A percentile compares a stretch with the other conserved stretches of the same genome.
phyloP scores from a whole-genome alignment of 2,113 vertebrate genomes.

The Myrmophylax atrothorax region DNA sequence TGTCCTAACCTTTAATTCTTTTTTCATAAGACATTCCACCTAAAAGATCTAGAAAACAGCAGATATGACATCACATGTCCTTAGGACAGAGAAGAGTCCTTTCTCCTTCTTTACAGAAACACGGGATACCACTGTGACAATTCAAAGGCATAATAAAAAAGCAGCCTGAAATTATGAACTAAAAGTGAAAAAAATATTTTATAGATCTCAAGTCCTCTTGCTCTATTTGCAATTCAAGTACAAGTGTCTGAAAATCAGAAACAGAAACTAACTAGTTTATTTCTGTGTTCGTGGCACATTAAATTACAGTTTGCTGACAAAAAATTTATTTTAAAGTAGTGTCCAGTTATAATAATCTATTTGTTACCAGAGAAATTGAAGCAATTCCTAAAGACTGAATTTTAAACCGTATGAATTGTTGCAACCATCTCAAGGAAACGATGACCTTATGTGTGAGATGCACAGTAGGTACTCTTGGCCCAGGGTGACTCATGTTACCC shows the following conservation, averaged over 20 bases:
- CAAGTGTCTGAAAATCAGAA: background rate
- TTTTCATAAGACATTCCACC: background rate
- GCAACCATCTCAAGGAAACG: fast-evolving
- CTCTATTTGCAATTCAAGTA: background rate
- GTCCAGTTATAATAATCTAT: background rate
- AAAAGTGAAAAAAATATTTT: background rate
- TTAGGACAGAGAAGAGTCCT: background rate
- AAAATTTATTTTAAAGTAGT: background rate
- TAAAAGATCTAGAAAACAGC: background rate
- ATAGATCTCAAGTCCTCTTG: background rate
- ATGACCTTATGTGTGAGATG: background rate
- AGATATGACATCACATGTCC: background rate
- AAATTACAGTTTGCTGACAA: background rate
- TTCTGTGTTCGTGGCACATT: background rate
- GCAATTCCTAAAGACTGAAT: background rate
- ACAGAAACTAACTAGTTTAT: background rate
- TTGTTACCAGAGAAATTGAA: background rate
- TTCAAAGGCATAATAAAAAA: background rate
- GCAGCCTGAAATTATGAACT: background rate
- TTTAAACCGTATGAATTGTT: background rate
- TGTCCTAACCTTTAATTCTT: background rate
- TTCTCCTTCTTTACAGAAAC: background rate
- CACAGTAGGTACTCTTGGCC: background rate
- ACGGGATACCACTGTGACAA: background rate
- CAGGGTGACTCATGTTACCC: background rate